Percentiles rank a stretch among this genome's conserved stretches.
Evolutionary conservation across 1,140 invertebrate species (phyloP).

Genomic region (Dendroctonus ponderosae): DNA sequence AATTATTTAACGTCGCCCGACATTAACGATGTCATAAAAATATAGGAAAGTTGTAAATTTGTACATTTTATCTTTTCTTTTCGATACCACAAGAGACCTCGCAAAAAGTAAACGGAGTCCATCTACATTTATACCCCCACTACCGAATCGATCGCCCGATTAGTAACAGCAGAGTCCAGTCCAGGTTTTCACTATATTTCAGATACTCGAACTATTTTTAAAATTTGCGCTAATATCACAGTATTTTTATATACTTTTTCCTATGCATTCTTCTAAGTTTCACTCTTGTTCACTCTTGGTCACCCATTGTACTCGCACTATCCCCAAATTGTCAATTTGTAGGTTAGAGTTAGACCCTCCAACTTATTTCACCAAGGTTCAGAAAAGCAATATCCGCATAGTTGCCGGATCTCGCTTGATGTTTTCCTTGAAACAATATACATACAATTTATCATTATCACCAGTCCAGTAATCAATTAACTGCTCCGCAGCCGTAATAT

Average conservation of each 20-base stretch:
- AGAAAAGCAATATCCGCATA: background rate
- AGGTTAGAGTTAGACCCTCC: slow-evolving; percentile 19
- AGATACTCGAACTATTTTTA: background rate
- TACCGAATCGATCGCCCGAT: slow-evolving; percentile 28
- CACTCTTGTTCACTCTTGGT: too few species aligned
- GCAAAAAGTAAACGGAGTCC: slow-evolving; percentile 34
- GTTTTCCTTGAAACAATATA: background rate
- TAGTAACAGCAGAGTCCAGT: slow-evolving; percentile 15
- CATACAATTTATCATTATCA: background rate
- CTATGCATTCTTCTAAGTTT: background rate
- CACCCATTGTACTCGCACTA: too few species aligned
- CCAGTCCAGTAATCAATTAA: background rate
- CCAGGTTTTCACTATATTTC: slow-evolving; percentile 2
- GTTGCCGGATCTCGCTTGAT: slow-evolving; percentile 1
- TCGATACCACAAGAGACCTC: slow-evolving; percentile 10
- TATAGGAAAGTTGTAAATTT: slow-evolving; percentile 7
- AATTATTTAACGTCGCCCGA: slow-evolving; percentile 33
- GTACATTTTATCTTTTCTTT: slow-evolving; percentile 29
- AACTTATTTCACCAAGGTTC: slow-evolving; percentile 12
- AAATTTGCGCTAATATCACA: background rate
- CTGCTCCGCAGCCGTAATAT: background rate
- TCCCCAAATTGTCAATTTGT: slow-evolving; percentile 1
- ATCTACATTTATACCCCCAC: slow-evolving; percentile 18
- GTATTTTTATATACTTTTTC: slow-evolving; percentile 1
- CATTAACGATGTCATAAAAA: slow-evolving; percentile 22